Evolutionary conservation across 1,140 invertebrate species (phyloP).

Genomic region (Palaemon carinicauda): DNA sequence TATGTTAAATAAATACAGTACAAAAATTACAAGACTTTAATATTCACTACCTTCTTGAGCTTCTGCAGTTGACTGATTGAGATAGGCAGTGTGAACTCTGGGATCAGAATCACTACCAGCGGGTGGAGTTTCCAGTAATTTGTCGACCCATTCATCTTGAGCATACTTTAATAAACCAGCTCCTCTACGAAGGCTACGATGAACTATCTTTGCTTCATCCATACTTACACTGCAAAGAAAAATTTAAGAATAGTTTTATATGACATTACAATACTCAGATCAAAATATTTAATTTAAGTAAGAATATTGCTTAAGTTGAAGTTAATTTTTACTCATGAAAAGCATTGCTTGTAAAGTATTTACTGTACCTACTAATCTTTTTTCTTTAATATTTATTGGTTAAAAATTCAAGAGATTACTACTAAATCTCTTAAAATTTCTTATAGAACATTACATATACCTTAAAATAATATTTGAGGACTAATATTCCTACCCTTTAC

Average conservation of each 20-base stretch:
- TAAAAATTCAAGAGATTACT: not conserved
- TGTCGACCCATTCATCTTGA: constrained; percentile 62
- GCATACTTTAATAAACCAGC: constrained; percentile 73
- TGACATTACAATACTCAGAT: too few relatives aligned
- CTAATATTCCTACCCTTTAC: too few relatives aligned
- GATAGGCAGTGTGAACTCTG: constrained; percentile 73
- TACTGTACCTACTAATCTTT: not conserved
- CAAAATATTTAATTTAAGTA: too few relatives aligned
- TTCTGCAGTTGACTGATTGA: constrained; percentile 76
- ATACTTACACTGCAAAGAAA: constrained; percentile 69
- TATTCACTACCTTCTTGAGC: constrained; percentile 75
- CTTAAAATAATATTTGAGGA: too few relatives aligned
- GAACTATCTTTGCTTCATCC: constrained; percentile 77
- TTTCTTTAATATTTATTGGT: not conserved
- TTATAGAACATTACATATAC: not conserved
- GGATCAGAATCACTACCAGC: constrained; percentile 73
- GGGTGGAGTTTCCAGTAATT: constrained; percentile 64
- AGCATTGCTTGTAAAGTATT: not conserved
- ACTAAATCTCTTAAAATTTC: not conserved
- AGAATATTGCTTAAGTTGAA: too few relatives aligned
- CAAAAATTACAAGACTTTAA: not conserved
- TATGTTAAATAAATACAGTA: not conserved
- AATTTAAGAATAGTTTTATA: too few relatives aligned
- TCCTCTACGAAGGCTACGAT: constrained; percentile 73
- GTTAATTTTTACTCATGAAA: too few relatives aligned